Evolutionary conservation across 1,140 invertebrate genomes (phyloP).

Genomic region (Pomphorhynchus laevis): DNA sequence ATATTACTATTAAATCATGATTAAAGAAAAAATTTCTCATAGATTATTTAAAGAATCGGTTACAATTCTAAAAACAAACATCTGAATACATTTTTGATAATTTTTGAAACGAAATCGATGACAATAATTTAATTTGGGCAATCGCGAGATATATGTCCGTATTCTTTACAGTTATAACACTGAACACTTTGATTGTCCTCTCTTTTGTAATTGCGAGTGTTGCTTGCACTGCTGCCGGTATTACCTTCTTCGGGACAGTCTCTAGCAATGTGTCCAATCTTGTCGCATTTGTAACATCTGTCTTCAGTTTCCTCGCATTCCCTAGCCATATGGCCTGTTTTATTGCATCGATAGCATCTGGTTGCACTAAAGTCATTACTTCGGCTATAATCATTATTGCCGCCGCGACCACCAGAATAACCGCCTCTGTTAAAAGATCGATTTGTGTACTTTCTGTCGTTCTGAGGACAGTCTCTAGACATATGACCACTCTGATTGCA

Average conservation of each 20-base stretch:
- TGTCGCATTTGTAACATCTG: constrained; percentile 59
- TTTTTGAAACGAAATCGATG: no score
- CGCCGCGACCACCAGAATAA: neutral
- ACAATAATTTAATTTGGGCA: constrained; percentile 28
- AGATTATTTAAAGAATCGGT: no score
- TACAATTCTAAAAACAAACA: no score
- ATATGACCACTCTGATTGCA: neutral
- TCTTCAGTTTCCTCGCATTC: constrained; percentile 27
- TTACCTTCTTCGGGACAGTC: constrained; percentile 27
- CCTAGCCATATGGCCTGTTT: constrained; percentile 52
- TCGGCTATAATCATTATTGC: neutral
- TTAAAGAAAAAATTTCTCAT: no score
- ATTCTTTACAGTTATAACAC: constrained; percentile 50
- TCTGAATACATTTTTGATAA: no score
- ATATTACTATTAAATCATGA: no score
- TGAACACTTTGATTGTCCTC: neutral
- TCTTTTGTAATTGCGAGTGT: neutral
- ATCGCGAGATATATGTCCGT: constrained; percentile 49
- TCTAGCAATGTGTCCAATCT: constrained; percentile 53
- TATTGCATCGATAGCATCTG: constrained; percentile 57
- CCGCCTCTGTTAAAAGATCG: neutral
- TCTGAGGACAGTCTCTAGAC: constrained; percentile 2
- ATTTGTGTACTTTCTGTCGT: no score
- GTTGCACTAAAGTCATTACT: constrained; percentile 6
- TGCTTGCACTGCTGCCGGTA: neutral